Conservation (phyloP, 1,140 invertebrate species). For the Drosophila baimaii region DNA sequence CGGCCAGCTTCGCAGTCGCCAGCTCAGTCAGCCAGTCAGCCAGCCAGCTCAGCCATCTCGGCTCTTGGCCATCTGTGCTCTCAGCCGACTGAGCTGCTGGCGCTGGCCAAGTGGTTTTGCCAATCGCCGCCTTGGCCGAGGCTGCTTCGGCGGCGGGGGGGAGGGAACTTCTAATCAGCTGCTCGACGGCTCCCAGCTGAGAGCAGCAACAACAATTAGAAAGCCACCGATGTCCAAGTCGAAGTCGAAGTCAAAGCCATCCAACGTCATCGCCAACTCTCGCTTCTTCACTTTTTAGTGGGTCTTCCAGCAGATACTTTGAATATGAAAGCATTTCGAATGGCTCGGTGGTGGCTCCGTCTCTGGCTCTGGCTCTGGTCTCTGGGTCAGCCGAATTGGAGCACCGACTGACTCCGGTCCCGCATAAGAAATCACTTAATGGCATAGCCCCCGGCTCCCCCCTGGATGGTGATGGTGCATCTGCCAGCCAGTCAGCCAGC, state of each 20-base stretch:
- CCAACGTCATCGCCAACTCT: conserved; percentile 69
- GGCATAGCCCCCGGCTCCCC: conserved; percentile 2
- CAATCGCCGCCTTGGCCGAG: conserved; percentile 41
- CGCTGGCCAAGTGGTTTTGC: conserved; percentile 49
- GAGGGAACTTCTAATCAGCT: conserved; percentile 62
- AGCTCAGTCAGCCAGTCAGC: conserved; percentile 2
- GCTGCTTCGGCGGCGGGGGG: conserved; percentile 4
- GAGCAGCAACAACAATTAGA: conserved; percentile 58
- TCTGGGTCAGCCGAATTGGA: conserved; percentile 57
- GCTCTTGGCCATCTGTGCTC: conserved; percentile 11
- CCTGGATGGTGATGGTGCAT: conserved; percentile 1
- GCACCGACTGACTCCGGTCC: conserved; percentile 26
- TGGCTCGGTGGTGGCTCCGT: conserved; percentile 26
- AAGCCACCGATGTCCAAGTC: conserved; percentile 34
- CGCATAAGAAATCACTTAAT: conserved; percentile 18
- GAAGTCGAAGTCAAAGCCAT: conserved; percentile 13
- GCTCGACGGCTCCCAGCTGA: conserved; percentile 48
- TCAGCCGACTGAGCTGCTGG: background rate
- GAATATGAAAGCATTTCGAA: conserved; percentile 63
- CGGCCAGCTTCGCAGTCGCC: conserved; percentile 20
- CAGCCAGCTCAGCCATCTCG: conserved; percentile 1
- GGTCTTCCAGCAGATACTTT: conserved; percentile 42
- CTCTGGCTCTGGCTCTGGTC: conserved; percentile 45
- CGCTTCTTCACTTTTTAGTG: conserved; percentile 71
- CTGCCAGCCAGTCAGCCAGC: background rate